Conservation (phyloP, 2,797 vertebrate genomes). For the Triplophysa yarkandensis region DNA sequence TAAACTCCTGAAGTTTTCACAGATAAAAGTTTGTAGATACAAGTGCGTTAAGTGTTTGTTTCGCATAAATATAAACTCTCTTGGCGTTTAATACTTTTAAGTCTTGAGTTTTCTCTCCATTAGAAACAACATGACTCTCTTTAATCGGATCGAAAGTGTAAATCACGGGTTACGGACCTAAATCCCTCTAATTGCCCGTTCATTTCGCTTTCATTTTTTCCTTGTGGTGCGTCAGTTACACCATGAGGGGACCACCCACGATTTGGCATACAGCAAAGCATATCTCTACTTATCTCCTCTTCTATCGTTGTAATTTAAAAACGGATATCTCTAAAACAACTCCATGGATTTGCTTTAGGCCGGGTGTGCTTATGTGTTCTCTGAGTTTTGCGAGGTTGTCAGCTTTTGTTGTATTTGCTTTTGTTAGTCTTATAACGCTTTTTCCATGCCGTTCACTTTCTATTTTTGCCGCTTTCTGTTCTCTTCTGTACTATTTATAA, state of each 20-base stretch:
- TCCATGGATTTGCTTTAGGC: conserved; percentile 1
- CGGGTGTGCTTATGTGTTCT: not conserved
- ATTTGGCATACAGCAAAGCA: conserved; percentile 22
- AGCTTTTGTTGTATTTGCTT: not conserved
- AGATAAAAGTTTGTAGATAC: conserved; percentile 8
- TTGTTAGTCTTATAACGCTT: not conserved
- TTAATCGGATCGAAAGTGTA: conserved; percentile 56
- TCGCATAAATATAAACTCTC: conserved; percentile 12
- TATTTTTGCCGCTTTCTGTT: not conserved
- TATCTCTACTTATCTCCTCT: conserved; percentile 57
- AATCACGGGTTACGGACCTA: conserved; percentile 55
- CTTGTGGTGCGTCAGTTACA: conserved; percentile 58
- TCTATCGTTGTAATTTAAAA: conserved; percentile 58
- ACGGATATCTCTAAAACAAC: conserved; percentile 31
- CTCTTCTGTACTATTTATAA: not conserved
- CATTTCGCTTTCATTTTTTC: conserved; percentile 51
- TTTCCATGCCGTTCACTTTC: not conserved
- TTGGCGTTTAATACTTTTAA: conserved; percentile 21
- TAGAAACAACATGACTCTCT: conserved; percentile 45
- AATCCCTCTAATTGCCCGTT: conserved; percentile 57
- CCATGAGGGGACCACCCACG: conserved; percentile 69
- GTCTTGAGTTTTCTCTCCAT: conserved; percentile 23
- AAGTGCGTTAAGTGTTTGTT: not conserved
- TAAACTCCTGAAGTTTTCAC: conserved; percentile 1
- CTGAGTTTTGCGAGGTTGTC: conserved; percentile 4